Base-by-base conservation (phyloP, 2,113 vertebrate genomes). In the Melanerpes aurifrons region DNA sequence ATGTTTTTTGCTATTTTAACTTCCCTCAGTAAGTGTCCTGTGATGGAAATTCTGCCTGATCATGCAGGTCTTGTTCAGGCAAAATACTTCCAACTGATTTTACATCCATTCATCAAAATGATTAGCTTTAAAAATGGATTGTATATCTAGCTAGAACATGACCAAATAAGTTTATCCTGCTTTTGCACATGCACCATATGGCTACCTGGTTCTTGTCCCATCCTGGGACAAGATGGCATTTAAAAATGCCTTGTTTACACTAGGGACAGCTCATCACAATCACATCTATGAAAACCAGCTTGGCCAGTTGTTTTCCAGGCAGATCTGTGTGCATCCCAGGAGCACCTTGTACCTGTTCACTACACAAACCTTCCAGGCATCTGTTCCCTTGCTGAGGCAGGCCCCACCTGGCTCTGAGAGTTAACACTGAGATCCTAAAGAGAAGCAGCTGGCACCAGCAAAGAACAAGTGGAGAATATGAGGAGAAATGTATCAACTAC, bases 11-110 rank as follows among this genome's bases (percentile, higher is more conserved):
- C 28, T 76, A 3, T 47, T 76, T 85, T 53, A 70, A 24, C 19
- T 80, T 85, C 43, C 47, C 57, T 80, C 28, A 37, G 16, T 73
- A 84, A 76, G 40, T 67, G 19, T 11, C 45, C 43, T 59, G 25
- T 57, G 89, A 71, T 21, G 35, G 67, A 82, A 95, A 79, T 91
- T 32, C 59, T 76, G 63, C 31, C 32, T 67, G 35, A 68, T 74
- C 11, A 16, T 53, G 28, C 35, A 70, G 64, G 37, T 87, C 48
- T 59, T 89, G 43, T 61, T 84, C 28, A 82, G 63, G 22, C 31
- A 82, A 80, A 8, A 29, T 4, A 56, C 6, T 67, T 92, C 70
- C 62, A 67, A 82, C 31, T 79, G 56, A 72, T 84, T 89, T 92
- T 73, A 54, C 12, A 32, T 32, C 9, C 43, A 67, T 66, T 92